A percentile compares a stretch with the other conserved stretches of the same genome.
Evolutionary conservation across 2,888 invertebrate genomes (phyloP).

Genomic region (Chrysodeixis includens): DNA sequence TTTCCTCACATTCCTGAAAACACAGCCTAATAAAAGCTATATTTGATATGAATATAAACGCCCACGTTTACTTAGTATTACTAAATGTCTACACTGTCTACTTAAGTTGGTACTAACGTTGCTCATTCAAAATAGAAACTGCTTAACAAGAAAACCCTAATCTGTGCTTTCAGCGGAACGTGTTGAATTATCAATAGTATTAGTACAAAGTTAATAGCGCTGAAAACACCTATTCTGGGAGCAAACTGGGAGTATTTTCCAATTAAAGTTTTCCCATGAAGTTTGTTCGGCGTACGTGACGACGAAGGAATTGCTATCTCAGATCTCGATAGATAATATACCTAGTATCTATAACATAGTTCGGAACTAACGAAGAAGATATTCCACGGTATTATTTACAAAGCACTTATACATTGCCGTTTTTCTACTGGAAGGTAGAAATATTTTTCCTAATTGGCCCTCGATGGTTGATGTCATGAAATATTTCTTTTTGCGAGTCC

Average conservation of each 20-base stretch:
- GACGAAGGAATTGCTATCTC: conserved; percentile 62
- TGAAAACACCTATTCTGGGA: conserved; percentile 43
- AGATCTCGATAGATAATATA: conserved; percentile 46
- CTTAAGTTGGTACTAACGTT: not conserved
- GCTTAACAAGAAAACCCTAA: conserved; percentile 13
- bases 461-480: not conserved
- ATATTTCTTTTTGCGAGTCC: conserved; percentile 1
- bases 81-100: not conserved
- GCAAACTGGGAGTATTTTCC: conserved; percentile 68
- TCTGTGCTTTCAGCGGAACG: conserved; percentile 16
- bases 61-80: not conserved
- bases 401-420: not conserved
- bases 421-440: not conserved
- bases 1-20: too few species aligned
- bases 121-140: conserved; percentile 7
- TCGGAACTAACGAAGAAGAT: not conserved
- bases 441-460: conserved; percentile 2
- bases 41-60: not conserved
- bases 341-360: conserved; percentile 13
- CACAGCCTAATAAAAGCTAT: too few species aligned
- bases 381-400: not conserved
- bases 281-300: conserved; percentile 64
- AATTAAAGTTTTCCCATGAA: conserved; percentile 80
- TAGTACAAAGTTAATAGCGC: conserved; percentile 38
- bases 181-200: conserved; percentile 46